Conservation (phyloP, 2,888 invertebrate genomes). For the Pseudanteris insignis region DNA sequence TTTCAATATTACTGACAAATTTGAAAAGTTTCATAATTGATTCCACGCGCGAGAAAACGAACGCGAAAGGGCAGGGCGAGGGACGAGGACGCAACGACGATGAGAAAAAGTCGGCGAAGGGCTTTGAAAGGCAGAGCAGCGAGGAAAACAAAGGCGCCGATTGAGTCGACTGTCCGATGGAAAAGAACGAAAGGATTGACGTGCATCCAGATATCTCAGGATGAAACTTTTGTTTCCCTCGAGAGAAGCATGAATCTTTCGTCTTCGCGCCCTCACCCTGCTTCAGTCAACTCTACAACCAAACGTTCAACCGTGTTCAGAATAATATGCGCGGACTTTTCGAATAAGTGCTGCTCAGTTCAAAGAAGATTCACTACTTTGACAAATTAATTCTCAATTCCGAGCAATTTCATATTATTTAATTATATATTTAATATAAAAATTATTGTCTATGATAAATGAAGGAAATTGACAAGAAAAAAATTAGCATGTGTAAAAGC, state of each 20-base stretch:
- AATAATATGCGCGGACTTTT: constrained; percentile 39
- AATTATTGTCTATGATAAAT: too few relatives aligned
- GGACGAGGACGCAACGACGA: constrained; percentile 10
- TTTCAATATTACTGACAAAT: constrained; percentile 67
- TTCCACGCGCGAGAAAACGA: constrained; percentile 53
- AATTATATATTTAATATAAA: too few relatives aligned
- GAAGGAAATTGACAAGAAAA: too few relatives aligned
- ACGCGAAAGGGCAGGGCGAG: constrained; percentile 30
- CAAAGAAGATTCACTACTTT: constrained; percentile 19
- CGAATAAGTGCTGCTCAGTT: constrained; percentile 15
- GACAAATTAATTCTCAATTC: constrained; percentile 26
- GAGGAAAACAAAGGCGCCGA: constrained; percentile 54
- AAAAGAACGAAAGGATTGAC: constrained; percentile 59
- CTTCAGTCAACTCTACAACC: constrained; percentile 12
- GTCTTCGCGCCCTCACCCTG: constrained; percentile 27
- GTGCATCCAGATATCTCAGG: constrained; percentile 55
- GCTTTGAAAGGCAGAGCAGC: constrained; percentile 49
- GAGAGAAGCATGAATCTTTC: constrained; percentile 48
- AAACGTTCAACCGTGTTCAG: constrained; percentile 41
- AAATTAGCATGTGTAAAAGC: constrained; percentile 26
- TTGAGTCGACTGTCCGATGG: constrained; percentile 54
- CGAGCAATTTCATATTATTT: too few relatives aligned
- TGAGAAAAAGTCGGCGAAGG: constrained; percentile 28
- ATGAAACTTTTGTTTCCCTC: constrained; percentile 56
- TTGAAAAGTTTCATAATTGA: constrained; percentile 66